phyloP scores from a whole-genome alignment of 2,797 vertebrate species.

The Sebastes matsubarae region DNA sequence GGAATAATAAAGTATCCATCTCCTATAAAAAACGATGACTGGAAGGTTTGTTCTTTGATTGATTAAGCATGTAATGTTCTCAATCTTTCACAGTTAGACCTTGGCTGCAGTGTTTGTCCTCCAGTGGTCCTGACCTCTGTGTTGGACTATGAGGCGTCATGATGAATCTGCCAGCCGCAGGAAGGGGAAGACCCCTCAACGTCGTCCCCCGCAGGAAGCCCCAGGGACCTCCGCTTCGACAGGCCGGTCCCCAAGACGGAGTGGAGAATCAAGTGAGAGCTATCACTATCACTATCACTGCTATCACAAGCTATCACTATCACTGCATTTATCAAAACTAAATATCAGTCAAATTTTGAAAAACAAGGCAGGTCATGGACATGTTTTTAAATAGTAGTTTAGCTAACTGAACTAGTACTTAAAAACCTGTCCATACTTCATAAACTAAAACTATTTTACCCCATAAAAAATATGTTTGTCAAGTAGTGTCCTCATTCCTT shows the following conservation, averaged over 20 bases:
- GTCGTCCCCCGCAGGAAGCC: slow-evolving; percentile 27
- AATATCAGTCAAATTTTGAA: background rate
- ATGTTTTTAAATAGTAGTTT: background rate
- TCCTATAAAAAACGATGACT: background rate
- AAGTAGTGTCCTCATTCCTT: background rate
- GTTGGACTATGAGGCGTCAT: slow-evolving; percentile 5
- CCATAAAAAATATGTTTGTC: background rate
- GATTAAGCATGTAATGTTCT: background rate
- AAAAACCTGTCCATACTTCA: background rate
- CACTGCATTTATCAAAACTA: background rate
- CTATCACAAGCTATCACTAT: no score
- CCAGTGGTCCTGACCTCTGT: background rate
- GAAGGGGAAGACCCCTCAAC: slow-evolving; percentile 65
- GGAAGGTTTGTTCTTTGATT: background rate
- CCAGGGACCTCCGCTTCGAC: background rate
- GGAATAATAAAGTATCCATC: background rate
- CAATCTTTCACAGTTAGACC: background rate
- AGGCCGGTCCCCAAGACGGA: background rate
- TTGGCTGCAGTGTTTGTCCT: background rate
- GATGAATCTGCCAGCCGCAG: slow-evolving; percentile 34
- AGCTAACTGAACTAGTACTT: background rate
- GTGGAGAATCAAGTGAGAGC: slow-evolving; percentile 34
- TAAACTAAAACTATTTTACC: background rate
- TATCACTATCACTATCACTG: no score
- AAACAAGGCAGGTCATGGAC: background rate